These are phyloP conservation scores for Syngnathus typhle DNA, from an alignment of 2,113 vertebrate species.

Conservation along the genomic window DNA sequence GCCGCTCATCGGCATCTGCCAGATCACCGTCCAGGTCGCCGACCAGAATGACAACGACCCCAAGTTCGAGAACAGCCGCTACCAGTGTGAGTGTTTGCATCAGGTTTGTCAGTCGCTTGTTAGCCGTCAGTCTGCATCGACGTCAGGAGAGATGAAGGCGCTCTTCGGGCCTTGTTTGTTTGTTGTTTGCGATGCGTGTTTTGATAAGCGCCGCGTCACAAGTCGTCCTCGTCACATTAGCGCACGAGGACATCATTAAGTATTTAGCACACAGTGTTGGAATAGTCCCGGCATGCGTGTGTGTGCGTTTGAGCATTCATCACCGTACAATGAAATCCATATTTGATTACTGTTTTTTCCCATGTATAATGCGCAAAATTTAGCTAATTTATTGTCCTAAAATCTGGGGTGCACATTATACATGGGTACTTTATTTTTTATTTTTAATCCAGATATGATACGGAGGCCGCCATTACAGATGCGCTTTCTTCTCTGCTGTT, in stretches of 20 bases:
- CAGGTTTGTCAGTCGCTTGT: conserved; percentile 1
- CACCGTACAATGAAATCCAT: background rate
- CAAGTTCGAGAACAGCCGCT: conserved; percentile 84
- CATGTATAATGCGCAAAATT: too few relatives aligned
- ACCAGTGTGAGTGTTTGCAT: conserved; percentile 71
- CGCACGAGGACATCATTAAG: conserved; percentile 56
- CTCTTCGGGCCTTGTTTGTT: conserved; percentile 54
- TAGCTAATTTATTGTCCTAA: too few relatives aligned
- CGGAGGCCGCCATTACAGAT: too few relatives aligned
- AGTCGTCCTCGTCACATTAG: conserved; percentile 58
- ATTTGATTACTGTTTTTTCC: too few relatives aligned
- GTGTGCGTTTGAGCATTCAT: background rate
- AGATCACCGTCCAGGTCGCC: conserved; percentile 72
- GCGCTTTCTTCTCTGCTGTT: too few relatives aligned
- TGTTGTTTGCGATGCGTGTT: conserved; percentile 49
- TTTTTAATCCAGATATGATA: too few relatives aligned
- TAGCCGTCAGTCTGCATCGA: conserved; percentile 19
- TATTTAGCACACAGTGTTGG: conserved; percentile 58
- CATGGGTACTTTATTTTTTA: too few relatives aligned
- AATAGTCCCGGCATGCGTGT: conserved; percentile 49
- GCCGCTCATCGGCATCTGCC: conserved; percentile 81
- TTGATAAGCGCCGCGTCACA: conserved; percentile 61
- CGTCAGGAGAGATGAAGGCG: conserved; percentile 32
- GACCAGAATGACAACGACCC: conserved; percentile 87
- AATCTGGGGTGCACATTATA: too few relatives aligned